These are phyloP conservation scores for Phasianus colchicus DNA, from an alignment of 2,113 vertebrate species.

Conservation along the genomic window DNA sequence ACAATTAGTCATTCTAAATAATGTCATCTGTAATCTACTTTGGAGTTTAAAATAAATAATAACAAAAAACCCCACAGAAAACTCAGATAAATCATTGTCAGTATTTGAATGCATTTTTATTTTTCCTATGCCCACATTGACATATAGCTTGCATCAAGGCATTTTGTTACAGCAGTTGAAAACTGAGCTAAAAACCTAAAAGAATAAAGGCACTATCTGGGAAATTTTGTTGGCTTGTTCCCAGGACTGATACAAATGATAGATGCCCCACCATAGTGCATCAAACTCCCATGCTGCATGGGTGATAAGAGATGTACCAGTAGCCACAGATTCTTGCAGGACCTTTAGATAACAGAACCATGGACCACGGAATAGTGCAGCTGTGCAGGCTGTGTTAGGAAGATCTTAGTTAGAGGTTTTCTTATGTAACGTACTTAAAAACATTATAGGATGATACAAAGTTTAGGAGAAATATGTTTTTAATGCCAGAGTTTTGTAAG, in stretches of 20 bases:
- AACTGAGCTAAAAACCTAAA: neutral
- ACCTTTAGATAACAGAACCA: neutral
- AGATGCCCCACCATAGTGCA: accelerated
- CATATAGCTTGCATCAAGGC: accelerated
- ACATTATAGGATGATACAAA: neutral
- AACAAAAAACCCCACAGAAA: neutral
- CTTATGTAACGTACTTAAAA: neutral
- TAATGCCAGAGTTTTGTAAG: neutral
- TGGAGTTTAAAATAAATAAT: neutral
- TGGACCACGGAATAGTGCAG: accelerated
- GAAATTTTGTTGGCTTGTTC: neutral
- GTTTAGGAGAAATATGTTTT: neutral
- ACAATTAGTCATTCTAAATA: neutral
- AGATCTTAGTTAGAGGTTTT: neutral
- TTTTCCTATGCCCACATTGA: neutral
- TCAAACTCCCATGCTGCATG: neutral
- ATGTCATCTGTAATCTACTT: neutral
- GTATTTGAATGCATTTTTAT: neutral
- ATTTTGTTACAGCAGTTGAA: neutral
- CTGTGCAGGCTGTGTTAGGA: neutral
- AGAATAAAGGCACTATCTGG: neutral
- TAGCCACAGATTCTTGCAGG: neutral
- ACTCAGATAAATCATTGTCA: neutral
- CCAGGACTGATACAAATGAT: neutral
- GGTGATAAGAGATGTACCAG: neutral